These are phyloP conservation scores for Oenanthe oenanthe DNA, from an alignment of 2,113 vertebrate species.

Conservation along the genomic window DNA sequence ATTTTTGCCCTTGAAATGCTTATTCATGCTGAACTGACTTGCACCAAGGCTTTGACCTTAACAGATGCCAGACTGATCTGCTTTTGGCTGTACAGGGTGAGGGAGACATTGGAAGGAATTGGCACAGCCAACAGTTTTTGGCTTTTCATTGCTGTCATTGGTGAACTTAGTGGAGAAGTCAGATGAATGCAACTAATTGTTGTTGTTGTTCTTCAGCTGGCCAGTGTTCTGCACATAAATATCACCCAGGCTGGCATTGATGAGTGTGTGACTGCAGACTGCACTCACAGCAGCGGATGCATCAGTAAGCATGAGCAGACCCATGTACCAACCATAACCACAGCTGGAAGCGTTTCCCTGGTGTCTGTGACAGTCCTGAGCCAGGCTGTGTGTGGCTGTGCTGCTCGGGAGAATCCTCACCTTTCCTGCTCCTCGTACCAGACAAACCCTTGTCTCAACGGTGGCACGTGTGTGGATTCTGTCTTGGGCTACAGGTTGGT, in stretches of 20 bases:
- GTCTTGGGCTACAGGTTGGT: constrained; percentile 86
- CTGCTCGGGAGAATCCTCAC: constrained; percentile 75
- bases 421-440: constrained; percentile 82
- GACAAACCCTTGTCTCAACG: constrained; percentile 83
- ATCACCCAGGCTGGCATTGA: constrained; percentile 84
- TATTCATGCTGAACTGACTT: background rate
- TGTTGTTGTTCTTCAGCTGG: constrained; percentile 75
- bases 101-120: background rate
- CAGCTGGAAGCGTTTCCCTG: constrained; percentile 74
- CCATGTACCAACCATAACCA: constrained; percentile 74
- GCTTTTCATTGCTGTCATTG: background rate
- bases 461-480: constrained; percentile 82
- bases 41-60: background rate
- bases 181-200: constrained; percentile 3
- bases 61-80: background rate
- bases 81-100: background rate
- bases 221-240: constrained; percentile 77
- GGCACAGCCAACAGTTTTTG: background rate
- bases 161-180: background rate
- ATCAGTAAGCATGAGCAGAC: constrained; percentile 73
- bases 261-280: constrained; percentile 79
- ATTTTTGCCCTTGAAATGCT: background rate
- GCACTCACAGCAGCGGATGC: constrained; percentile 79
- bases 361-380: constrained; percentile 78
- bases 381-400: constrained; percentile 78